Base-by-base conservation (phyloP, 2,113 vertebrate genomes). In the Macrotis lagotis region DNA sequence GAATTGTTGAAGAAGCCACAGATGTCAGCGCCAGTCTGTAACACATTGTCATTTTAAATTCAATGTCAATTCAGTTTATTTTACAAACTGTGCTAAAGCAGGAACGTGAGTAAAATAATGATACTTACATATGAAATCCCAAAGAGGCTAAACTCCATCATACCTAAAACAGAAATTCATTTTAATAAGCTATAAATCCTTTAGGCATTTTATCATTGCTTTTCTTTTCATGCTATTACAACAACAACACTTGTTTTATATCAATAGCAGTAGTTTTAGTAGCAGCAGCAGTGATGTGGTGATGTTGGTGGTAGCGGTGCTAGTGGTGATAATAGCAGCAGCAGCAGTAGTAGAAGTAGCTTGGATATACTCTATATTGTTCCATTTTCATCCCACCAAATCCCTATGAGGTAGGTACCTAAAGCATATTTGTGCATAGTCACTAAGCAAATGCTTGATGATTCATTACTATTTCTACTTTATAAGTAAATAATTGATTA, bases 91-190 rank as follows among this genome's bases (percentile, higher is more conserved):
- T 51, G 91, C 93, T 9, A 93, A 92, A 37, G 94, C 51, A 92
- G 14, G 14, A 95, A 95, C 8, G 48, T 31, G 89, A 96, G 50
- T 88, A 5, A 8, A 74, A 89, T 47, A 96, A 1, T 49, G 3
- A 8, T 53, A 94, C 98, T 99, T 98, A 98, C 98, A 55, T 99
- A 99, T 95, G 99, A 94, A 59, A 98, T 98, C 93, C 99, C 98
- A 97, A 99, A 99, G 94, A 99, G 98, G 97, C 99, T 99, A 98
- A 99, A 99, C 98, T 99, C 99, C 98, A 99, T 97, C 98, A 98
- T 99, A 50, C 99, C 99, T 99, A 95, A 11, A 94, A 8, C 94
- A 96, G 94, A 51, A 51, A 44, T 96, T 90, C 89, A 0, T 8
- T 10, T 48, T 51, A 0, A 47, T 91, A 94, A 96, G 1, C 0